Conservation (phyloP, 1,140 invertebrate species). For the Mactra quadrangularis region DNA sequence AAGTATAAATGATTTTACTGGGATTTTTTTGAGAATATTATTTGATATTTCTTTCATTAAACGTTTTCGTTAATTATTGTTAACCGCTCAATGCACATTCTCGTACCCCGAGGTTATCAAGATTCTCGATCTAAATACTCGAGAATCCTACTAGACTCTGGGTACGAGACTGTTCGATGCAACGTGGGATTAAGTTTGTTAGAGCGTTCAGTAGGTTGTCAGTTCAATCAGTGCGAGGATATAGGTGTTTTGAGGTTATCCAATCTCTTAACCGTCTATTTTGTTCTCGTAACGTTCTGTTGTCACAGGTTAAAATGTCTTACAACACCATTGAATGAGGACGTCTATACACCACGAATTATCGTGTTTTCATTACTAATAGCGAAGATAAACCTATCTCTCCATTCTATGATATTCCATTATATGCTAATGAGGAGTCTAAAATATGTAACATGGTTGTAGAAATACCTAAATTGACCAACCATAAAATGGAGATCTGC, state of each 20-base stretch:
- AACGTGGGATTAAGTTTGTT: conserved; percentile 37
- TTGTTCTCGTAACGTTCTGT: neutral
- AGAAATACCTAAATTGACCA: conserved; percentile 99
- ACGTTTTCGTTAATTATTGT: too few relatives aligned
- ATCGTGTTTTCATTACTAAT: conserved; percentile 88
- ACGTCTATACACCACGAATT: conserved; percentile 90
- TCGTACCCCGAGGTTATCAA: too few relatives aligned
- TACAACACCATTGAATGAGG: conserved; percentile 92
- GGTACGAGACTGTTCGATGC: too few relatives aligned
- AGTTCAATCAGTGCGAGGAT: neutral
- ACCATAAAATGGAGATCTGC: conserved; percentile 99
- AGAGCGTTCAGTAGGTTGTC: conserved; percentile 36
- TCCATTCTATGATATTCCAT: conserved; percentile 98
- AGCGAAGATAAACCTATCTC: conserved; percentile 91
- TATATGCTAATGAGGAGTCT: conserved; percentile 90
- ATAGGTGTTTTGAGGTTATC: neutral
- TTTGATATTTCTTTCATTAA: too few relatives aligned
- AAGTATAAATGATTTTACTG: too few relatives aligned
- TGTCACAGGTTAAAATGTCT: conserved; percentile 70
- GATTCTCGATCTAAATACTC: too few relatives aligned
- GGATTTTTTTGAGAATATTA: too few relatives aligned
- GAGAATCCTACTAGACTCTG: too few relatives aligned
- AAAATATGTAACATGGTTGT: conserved; percentile 96
- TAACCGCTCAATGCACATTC: too few relatives aligned
- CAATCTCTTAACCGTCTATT: conserved; percentile 14